phyloP scores from a whole-genome alignment of 37 sponge, comb jelly and placozoan species.

The Geodia barretti region DNA sequence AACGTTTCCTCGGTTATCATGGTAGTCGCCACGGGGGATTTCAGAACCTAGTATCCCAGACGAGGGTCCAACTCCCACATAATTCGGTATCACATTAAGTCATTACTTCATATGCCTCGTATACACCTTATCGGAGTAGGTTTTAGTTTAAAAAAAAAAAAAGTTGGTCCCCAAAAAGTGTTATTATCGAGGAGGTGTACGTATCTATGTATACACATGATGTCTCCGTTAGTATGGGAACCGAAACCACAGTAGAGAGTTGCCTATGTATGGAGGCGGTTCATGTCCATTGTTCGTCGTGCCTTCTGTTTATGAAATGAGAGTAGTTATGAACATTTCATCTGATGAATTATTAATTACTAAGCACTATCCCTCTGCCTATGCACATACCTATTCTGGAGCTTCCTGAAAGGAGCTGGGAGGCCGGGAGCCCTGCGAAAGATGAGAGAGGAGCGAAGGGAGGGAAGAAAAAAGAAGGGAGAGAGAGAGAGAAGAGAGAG shows the following conservation, averaged over 20 bases:
- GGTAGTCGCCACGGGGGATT: constrained; percentile 70
- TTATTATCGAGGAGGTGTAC: background rate
- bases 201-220: background rate
- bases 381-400: background rate
- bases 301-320: background rate
- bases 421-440: too few relatives aligned
- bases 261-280: too few relatives aligned
- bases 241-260: too few relatives aligned
- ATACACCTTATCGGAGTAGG: background rate
- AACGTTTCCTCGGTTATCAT: constrained; percentile 59
- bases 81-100: background rate
- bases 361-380: background rate
- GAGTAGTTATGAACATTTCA: background rate
- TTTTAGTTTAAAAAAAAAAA: too few relatives aligned
- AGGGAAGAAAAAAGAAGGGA: too few relatives aligned
- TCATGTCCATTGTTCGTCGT: too few relatives aligned
- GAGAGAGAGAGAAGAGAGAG: constrained; percentile 46
- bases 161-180: background rate
- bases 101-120: background rate
- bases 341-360: background rate
- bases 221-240: too few relatives aligned
- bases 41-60: constrained; percentile 67
- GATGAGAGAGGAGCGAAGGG: too few relatives aligned
- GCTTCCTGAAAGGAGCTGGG: constrained; percentile 14
- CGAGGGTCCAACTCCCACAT: constrained; percentile 27